These are phyloP conservation scores for Thelaira solivaga DNA, from an alignment of 2,888 invertebrate genomes.

Conservation along the genomic window DNA sequence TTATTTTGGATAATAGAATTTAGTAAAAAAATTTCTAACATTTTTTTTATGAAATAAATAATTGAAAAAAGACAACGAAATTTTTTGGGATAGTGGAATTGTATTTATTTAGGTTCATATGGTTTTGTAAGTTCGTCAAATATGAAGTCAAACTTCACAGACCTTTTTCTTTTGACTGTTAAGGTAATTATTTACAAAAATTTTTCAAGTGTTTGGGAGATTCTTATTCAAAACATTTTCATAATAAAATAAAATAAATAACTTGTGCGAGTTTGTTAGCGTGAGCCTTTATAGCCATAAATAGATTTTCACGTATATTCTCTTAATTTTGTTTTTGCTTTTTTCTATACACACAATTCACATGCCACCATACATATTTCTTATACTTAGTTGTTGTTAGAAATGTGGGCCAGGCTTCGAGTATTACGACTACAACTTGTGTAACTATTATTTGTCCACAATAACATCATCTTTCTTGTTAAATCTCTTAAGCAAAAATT, in stretches of 20 bases:
- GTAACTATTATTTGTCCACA: constrained; percentile 13
- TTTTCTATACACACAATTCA: not conserved
- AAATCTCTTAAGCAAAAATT: constrained; percentile 25
- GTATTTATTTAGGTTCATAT: not conserved
- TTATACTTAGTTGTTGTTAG: constrained; percentile 13
- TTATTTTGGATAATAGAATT: too few species aligned
- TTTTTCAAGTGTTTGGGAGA: not conserved
- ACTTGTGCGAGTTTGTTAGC: not conserved
- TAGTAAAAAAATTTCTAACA: too few species aligned
- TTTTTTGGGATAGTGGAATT: too few species aligned
- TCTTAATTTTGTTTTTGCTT: too few species aligned
- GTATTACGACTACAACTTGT: not conserved
- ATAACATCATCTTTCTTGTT: constrained; percentile 14
- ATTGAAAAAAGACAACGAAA: too few species aligned
- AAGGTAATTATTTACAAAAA: not conserved
- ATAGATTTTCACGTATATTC: constrained; percentile 4
- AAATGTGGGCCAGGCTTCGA: constrained; percentile 53
- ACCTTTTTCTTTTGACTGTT: not conserved
- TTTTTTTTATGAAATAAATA: too few species aligned
- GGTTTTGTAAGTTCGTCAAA: too few species aligned
- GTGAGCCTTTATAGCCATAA: not conserved
- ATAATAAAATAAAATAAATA: not conserved
- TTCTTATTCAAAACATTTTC: not conserved
- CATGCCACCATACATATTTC: not conserved
- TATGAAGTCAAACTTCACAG: too few species aligned